Evolutionary conservation across 1,140 invertebrate species (phyloP).

Genomic region (Nephila pilipes): DNA sequence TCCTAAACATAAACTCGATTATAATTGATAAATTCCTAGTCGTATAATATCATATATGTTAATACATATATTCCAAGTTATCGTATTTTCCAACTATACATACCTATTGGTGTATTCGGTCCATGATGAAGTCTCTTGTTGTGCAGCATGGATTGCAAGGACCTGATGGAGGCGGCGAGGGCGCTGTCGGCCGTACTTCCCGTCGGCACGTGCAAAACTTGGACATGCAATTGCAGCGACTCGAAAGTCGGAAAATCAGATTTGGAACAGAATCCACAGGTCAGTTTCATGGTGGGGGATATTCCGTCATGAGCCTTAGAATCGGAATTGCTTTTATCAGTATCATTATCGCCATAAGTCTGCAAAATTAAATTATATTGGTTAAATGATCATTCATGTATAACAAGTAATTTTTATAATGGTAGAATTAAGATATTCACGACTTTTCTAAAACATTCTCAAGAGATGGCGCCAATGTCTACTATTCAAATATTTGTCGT

Average conservation of each 20-base stretch:
- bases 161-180: constrained; percentile 54
- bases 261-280: constrained; percentile 88
- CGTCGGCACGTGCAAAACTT: constrained; percentile 86
- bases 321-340: constrained; percentile 11
- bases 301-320: background rate
- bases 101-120: background rate
- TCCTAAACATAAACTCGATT: too few relatives aligned
- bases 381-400: background rate
- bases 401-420: background rate
- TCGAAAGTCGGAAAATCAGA: constrained; percentile 90
- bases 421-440: too few relatives aligned
- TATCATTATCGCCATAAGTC: background rate
- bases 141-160: constrained; percentile 46
- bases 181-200: background rate
- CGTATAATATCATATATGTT: background rate
- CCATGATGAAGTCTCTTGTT: constrained; percentile 9
- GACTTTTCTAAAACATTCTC: too few relatives aligned
- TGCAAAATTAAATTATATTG: background rate
- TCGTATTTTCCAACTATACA: background rate
- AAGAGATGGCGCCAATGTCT: too few relatives aligned
- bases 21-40: too few relatives aligned
- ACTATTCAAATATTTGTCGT: too few relatives aligned
- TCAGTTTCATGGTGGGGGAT: constrained; percentile 55
- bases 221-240: constrained; percentile 91
- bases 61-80: background rate